Conservation (phyloP, 2,113 vertebrate genomes). For the Rhinopomastus cyanomelas region DNA sequence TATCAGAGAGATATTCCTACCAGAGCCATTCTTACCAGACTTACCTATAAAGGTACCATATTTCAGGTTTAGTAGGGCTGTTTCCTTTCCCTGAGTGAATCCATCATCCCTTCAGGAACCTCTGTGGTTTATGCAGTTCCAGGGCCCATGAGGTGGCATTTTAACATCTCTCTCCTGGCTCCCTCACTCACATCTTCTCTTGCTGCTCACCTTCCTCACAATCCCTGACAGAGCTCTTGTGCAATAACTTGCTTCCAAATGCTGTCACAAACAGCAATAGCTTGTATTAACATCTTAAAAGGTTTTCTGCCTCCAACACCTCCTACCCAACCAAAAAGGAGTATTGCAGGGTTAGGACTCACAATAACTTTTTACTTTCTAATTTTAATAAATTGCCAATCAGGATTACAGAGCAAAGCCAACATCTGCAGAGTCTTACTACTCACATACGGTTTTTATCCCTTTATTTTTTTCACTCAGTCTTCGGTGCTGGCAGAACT, state of each 20-base stretch:
- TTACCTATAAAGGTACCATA: background rate
- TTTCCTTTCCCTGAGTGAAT: background rate
- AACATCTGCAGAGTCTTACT: background rate
- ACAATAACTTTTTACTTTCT: background rate
- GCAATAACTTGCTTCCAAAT: background rate
- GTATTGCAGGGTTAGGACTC: background rate
- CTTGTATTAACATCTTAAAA: background rate
- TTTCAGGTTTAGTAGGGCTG: background rate
- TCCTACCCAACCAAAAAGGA: background rate
- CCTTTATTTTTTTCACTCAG: background rate
- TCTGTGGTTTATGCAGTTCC: background rate
- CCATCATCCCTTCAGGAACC: background rate
- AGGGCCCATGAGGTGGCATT: background rate
- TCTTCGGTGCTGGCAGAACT: background rate
- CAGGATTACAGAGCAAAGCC: background rate
- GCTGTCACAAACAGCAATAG: background rate
- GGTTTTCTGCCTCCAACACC: background rate
- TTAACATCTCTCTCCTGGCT: background rate
- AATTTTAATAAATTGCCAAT: background rate
- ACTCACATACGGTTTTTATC: background rate
- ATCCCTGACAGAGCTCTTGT: background rate
- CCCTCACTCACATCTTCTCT: background rate
- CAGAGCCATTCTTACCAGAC: background rate
- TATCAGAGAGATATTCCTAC: background rate
- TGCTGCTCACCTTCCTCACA: background rate